A percentile compares a stretch with the other conserved stretches of the same genome.
These are phyloP conservation scores for Ceyx margarethae DNA, from an alignment of 2,113 vertebrate species.

Conservation along the genomic window DNA sequence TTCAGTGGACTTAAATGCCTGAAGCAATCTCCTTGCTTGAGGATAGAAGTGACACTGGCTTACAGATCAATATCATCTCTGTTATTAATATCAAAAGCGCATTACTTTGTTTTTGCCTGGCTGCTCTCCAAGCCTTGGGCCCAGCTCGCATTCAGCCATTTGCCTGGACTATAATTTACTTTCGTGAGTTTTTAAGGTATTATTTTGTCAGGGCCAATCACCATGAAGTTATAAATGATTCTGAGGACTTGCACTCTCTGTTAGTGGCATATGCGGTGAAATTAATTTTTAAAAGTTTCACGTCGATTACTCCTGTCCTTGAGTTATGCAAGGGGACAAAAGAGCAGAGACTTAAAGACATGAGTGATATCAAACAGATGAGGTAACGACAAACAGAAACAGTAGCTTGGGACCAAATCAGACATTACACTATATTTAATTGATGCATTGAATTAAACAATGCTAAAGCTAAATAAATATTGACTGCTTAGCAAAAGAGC, in stretches of 20 bases:
- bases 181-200: slow-evolving; percentile 99
- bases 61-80: slow-evolving; percentile 95
- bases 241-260: slow-evolving; percentile 83
- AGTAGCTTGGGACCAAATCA: slow-evolving; percentile 82
- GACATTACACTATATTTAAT: slow-evolving; percentile 95
- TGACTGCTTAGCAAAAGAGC: slow-evolving; percentile 93
- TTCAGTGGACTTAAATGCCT: slow-evolving; percentile 88
- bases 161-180: slow-evolving; percentile 98
- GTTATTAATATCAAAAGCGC: slow-evolving; percentile 99
- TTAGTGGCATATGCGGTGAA: slow-evolving; percentile 86
- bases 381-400: slow-evolving; percentile 91
- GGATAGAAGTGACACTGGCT: slow-evolving; percentile 82
- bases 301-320: slow-evolving; percentile 95
- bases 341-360: slow-evolving; percentile 75
- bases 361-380: slow-evolving; percentile 87
- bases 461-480: slow-evolving; percentile 92
- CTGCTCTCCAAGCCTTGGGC: slow-evolving; percentile 81
- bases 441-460: slow-evolving; percentile 94
- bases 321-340: slow-evolving; percentile 87
- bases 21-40: slow-evolving; percentile 84
- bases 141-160: slow-evolving; percentile 83
- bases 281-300: slow-evolving; percentile 98
- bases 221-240: slow-evolving; percentile 97
- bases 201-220: slow-evolving; percentile 99
- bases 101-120: slow-evolving; percentile 99